Evolutionary conservation across 2,888 invertebrate species (phyloP).

Genomic region (Drosophila robusta): DNA sequence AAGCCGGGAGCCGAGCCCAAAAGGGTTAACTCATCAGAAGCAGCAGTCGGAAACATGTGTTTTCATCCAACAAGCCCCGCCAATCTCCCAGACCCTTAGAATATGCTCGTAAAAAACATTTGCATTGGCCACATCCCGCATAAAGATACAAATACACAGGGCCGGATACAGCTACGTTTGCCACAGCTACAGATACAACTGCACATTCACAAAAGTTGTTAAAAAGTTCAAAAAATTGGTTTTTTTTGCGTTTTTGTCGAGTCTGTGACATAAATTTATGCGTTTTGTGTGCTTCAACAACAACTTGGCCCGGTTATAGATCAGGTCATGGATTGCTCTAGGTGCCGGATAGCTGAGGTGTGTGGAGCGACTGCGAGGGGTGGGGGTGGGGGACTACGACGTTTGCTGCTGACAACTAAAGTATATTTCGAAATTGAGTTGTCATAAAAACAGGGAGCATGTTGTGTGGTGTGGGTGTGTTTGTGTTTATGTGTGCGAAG

Average conservation of each 20-base stretch:
- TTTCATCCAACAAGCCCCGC: neutral
- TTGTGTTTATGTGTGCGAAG: neutral
- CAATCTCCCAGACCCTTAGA: conserved; percentile 7
- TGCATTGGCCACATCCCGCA: conserved; percentile 45
- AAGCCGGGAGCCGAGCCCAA: conserved; percentile 4
- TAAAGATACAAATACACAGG: conserved; percentile 18
- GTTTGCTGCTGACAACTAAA: conserved; percentile 75
- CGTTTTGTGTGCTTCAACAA: conserved; percentile 65
- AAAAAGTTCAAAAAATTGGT: conserved; percentile 79
- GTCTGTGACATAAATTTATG: conserved; percentile 80
- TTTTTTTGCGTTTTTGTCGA: conserved; percentile 61
- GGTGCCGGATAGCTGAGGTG: conserved; percentile 19
- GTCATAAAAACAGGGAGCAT: conserved; percentile 69
- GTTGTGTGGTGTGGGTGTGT: conserved; percentile 10
- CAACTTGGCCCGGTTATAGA: conserved; percentile 59
- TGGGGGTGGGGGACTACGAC: neutral
- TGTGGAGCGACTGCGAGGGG: conserved; percentile 2
- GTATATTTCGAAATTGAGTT: conserved; percentile 77
- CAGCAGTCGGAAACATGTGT: conserved; percentile 20
- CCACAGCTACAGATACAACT: conserved; percentile 21
- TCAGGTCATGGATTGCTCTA: conserved; percentile 63
- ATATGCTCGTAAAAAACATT: conserved; percentile 64
- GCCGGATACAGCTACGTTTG: conserved; percentile 14
- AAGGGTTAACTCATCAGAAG: conserved; percentile 31
- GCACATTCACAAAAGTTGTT: conserved; percentile 70